Evolutionary conservation across 2,113 vertebrate genomes (phyloP).

Genomic region (Oncorhynchus masou): DNA sequence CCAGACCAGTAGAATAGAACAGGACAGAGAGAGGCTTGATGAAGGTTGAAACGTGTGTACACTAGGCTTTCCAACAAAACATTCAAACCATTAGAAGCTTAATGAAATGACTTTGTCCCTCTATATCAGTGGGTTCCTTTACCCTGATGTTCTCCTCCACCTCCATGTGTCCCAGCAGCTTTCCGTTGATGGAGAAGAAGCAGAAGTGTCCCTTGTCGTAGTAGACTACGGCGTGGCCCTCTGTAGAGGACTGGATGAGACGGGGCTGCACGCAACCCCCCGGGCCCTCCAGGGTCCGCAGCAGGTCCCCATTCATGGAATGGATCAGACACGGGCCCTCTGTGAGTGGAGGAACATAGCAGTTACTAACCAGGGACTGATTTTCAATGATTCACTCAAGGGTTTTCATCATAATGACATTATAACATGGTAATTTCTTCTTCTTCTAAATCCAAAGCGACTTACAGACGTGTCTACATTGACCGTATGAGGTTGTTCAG

Average conservation of each 20-base stretch:
- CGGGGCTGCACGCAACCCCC: constrained; percentile 81
- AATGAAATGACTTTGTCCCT: too few relatives aligned
- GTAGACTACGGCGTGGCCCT: constrained; percentile 94
- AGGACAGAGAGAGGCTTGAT: too few relatives aligned
- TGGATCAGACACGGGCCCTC: constrained; percentile 98
- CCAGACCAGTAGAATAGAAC: background rate
- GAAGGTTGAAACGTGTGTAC: too few relatives aligned
- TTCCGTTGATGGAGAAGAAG: constrained; percentile 93
- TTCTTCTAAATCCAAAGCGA: background rate
- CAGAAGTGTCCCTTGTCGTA: constrained; percentile 91
- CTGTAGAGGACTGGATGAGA: constrained; percentile 89
- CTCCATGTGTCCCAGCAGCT: constrained; percentile 84
- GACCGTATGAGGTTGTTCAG: too few relatives aligned
- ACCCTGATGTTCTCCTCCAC: constrained; percentile 90
- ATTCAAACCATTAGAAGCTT: too few relatives aligned
- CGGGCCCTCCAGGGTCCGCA: constrained; percentile 88
- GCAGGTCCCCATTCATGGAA: constrained; percentile 98
- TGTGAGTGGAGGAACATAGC: constrained; percentile 48
- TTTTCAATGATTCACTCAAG: too few relatives aligned
- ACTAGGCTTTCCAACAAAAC: too few relatives aligned
- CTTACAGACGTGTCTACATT: background rate
- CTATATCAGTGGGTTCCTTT: constrained; percentile 27
- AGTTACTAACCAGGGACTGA: background rate
- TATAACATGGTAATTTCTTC: too few relatives aligned
- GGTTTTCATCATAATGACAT: too few relatives aligned